These are phyloP conservation scores for Chymomyza fuscimana DNA, from an alignment of 2,888 invertebrate species.

Conservation along the genomic window DNA sequence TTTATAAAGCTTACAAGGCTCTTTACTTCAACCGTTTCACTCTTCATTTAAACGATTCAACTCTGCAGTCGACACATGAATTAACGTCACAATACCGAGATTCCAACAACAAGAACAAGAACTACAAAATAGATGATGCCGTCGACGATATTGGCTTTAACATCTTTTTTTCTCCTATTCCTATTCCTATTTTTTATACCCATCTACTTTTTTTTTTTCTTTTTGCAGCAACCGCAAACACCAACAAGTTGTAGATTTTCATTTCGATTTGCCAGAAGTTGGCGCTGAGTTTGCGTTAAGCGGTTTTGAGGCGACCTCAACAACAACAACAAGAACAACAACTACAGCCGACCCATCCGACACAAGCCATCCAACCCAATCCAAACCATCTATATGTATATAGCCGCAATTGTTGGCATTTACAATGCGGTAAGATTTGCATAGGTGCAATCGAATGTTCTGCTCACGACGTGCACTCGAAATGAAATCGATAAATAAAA, in stretches of 20 bases:
- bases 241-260: slow-evolving; percentile 70
- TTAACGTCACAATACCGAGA: slow-evolving; percentile 63
- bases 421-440: slow-evolving; percentile 5
- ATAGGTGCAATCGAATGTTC: slow-evolving; percentile 25
- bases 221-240: slow-evolving; percentile 17
- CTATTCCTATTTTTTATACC: slow-evolving; percentile 14
- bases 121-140: slow-evolving; percentile 10
- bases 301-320: slow-evolving; percentile 9
- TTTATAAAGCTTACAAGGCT: not conserved
- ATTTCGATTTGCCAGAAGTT: slow-evolving; percentile 58
- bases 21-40: not conserved
- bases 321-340: slow-evolving; percentile 33
- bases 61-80: slow-evolving; percentile 71
- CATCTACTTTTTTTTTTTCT: slow-evolving; percentile 14
- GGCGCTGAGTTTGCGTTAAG: slow-evolving; percentile 16
- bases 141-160: slow-evolving; percentile 28
- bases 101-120: slow-evolving; percentile 13
- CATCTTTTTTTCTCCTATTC: slow-evolving; percentile 5
- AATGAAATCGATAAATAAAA: slow-evolving; percentile 50
- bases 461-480: slow-evolving; percentile 52
- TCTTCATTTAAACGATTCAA: slow-evolving; percentile 65
- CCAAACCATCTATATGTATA: not conserved
- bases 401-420: slow-evolving; percentile 3
- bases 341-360: slow-evolving; percentile 12
- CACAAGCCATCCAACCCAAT: slow-evolving; percentile 23